These are phyloP conservation scores for Anthonomus grandis DNA, from an alignment of 1,140 invertebrate genomes.

Conservation along the genomic window DNA sequence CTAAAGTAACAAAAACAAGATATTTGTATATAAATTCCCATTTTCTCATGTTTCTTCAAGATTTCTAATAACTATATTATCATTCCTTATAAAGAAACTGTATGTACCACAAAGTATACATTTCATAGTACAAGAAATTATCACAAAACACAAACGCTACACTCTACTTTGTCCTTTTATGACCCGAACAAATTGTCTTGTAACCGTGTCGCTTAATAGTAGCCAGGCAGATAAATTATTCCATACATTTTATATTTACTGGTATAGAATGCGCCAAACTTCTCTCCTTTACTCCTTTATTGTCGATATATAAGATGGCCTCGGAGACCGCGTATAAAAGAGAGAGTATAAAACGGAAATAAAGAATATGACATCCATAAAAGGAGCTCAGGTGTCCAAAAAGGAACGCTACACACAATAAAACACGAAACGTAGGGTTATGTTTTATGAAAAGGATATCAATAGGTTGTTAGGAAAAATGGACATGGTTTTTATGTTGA, in stretches of 20 bases:
- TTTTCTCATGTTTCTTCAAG: no score
- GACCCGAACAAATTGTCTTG: background rate
- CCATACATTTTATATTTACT: conserved; percentile 44
- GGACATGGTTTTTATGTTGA: no score
- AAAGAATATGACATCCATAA: conserved; percentile 43
- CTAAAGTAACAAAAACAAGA: no score
- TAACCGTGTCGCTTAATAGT: conserved; percentile 4
- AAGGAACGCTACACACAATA: conserved; percentile 30
- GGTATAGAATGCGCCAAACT: conserved; percentile 40
- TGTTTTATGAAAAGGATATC: conserved; percentile 19
- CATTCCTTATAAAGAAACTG: no score
- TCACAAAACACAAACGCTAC: no score
- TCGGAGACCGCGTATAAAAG: conserved; percentile 36
- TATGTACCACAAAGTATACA: no score
- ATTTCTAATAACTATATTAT: no score
- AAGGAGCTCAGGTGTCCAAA: conserved; percentile 43
- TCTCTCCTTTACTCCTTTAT: conserved; percentile 42
- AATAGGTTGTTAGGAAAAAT: background rate
- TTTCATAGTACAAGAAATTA: no score
- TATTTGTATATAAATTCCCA: no score
- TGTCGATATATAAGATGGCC: conserved; percentile 42
- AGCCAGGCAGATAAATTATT: conserved; percentile 41
- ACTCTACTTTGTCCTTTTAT: no score
- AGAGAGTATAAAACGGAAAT: conserved; percentile 41
- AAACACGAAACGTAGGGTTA: conserved; percentile 25